phyloP scores from a whole-genome alignment of 1,140 invertebrate genomes.

The Drosophila ercepeae region DNA sequence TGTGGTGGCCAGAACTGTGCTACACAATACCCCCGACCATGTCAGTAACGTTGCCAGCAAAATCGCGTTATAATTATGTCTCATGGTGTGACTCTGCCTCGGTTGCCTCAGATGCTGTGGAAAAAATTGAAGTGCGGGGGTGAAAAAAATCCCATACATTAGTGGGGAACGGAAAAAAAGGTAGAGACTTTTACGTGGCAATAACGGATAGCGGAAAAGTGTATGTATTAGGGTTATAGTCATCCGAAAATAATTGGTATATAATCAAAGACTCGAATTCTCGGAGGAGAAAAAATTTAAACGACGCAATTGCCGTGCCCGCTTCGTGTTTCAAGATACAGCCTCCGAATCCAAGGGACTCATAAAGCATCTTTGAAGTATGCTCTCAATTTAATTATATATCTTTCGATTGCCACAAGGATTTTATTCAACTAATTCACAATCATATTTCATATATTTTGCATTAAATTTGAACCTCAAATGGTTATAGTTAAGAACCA shows the following conservation, averaged over 20 bases:
- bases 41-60: slow-evolving; percentile 51
- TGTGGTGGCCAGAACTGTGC: slow-evolving; percentile 69
- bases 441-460: slow-evolving; percentile 4
- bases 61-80: slow-evolving; percentile 58
- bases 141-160: slow-evolving; percentile 5
- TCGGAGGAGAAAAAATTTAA: slow-evolving; percentile 12
- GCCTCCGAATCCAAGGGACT: background rate
- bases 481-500: background rate
- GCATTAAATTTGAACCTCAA: background rate
- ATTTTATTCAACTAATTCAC: background rate
- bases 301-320: slow-evolving; percentile 42
- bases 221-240: slow-evolving; percentile 3
- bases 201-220: slow-evolving; percentile 2
- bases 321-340: slow-evolving; percentile 10
- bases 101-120: slow-evolving; percentile 17
- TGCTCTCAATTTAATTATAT: background rate
- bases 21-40: slow-evolving; percentile 64
- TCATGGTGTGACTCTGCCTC: slow-evolving; percentile 51
- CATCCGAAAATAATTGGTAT: slow-evolving; percentile 3
- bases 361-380: background rate
- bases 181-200: slow-evolving; percentile 2
- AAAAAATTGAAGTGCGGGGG: slow-evolving; percentile 2
- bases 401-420: background rate
- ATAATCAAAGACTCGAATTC: slow-evolving; percentile 2
- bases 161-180: slow-evolving; percentile 9